Percentiles rank a stretch among this genome's conserved stretches.
These are phyloP conservation scores for Cotesia typhae DNA, from an alignment of 1,140 invertebrate species.

Conservation along the genomic window DNA sequence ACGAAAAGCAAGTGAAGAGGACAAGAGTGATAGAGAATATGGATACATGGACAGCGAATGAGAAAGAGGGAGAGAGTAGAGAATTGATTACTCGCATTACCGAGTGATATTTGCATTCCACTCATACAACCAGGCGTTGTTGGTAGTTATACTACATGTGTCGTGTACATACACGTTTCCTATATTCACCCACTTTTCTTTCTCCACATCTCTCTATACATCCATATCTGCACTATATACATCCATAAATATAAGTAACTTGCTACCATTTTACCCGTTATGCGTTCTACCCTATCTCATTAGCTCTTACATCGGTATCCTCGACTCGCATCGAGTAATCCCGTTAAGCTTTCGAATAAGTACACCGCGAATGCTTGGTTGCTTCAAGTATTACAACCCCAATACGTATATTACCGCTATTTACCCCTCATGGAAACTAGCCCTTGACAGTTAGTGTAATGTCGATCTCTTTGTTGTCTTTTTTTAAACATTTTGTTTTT, in stretches of 20 bases:
- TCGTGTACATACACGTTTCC: not conserved
- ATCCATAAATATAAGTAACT: not conserved
- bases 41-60: constrained; percentile 1
- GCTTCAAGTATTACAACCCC: constrained; percentile 24
- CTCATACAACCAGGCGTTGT: constrained; percentile 48
- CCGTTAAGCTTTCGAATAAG: constrained; percentile 24
- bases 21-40: constrained; percentile 10
- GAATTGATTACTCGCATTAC: constrained; percentile 58
- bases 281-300: constrained; percentile 29
- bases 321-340: constrained; percentile 17
- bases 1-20: constrained; percentile 25
- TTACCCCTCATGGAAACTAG: not conserved
- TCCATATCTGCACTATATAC: not conserved
- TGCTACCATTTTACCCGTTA: constrained; percentile 16
- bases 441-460: not conserved
- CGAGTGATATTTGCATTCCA: constrained; percentile 63
- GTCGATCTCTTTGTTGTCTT: not conserved
- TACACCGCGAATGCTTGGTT: constrained; percentile 11
- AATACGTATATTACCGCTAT: constrained; percentile 6
- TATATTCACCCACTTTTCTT: constrained; percentile 3
- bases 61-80: constrained; percentile 41
- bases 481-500: no score
- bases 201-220: constrained; percentile 6
- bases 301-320: constrained; percentile 31
- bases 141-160: constrained; percentile 42